Evolutionary conservation across 2,113 vertebrate genomes (phyloP).

Genomic region (Grammomys surdaster): DNA sequence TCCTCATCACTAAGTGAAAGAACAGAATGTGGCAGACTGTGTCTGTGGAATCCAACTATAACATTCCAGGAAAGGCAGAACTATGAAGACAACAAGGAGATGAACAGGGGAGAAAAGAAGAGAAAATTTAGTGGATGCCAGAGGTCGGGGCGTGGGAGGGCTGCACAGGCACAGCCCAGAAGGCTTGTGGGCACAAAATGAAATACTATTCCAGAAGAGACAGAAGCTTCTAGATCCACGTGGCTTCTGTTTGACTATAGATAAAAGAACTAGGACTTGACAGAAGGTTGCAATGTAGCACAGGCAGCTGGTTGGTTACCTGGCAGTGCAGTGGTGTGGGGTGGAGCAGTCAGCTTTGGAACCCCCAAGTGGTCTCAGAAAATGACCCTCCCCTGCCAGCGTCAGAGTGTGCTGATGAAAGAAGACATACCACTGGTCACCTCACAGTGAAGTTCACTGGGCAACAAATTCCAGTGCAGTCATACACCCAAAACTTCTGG

Average conservation of each 20-base stretch:
- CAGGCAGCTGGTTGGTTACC: not conserved
- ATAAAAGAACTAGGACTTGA: not conserved
- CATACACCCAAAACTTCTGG: not conserved
- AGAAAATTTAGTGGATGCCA: not conserved
- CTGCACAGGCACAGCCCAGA: not conserved
- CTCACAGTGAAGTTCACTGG: not conserved
- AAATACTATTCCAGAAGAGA: not conserved
- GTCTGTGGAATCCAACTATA: not conserved
- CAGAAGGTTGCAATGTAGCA: not conserved
- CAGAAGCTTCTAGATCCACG: not conserved
- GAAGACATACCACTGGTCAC: not conserved
- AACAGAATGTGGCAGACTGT: not conserved
- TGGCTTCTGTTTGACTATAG: not conserved
- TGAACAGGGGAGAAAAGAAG: not conserved
- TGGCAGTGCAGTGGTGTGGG: not conserved
- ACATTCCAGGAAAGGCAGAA: not conserved
- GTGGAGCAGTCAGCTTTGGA: not conserved
- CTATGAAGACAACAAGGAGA: not conserved
- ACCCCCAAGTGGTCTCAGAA: not conserved
- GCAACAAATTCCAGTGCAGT: not conserved
- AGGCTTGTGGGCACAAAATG: not conserved
- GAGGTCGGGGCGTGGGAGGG: not conserved
- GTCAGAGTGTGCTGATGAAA: not conserved
- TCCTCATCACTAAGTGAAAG: not conserved
- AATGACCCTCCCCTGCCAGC: not conserved